Evolutionary conservation across 2,888 invertebrate species (phyloP), one percentile per base, ranked within the genome.

Genomic region (Andrena haemorrhoa): DNA sequence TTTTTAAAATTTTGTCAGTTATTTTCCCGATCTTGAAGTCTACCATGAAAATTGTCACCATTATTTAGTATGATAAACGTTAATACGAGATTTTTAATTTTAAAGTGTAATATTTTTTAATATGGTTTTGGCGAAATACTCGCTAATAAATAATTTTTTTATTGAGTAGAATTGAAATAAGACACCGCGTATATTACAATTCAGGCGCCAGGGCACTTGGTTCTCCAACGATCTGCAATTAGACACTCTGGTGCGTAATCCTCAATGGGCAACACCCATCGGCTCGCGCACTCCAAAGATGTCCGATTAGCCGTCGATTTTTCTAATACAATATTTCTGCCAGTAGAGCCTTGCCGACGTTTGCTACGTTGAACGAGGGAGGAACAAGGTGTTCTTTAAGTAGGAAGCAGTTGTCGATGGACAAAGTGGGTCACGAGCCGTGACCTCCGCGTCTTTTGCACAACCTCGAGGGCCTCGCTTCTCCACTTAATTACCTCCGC

Each of bases 341-440:
- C 20, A 23, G 23, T 26, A 20, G 47, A 79, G 41, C 61, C 64
- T 47, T 82, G 73, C 69, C 82, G 71, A 79, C 75, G 72, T 61
- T 68, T 41, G 72, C 75, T 79, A 66, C 63, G 70, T 82, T 83
- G 47, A 75, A 75, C 56, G 53, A 75, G 79, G 63, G 66, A 75
- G 69, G 73, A 81, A 77, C 72, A 83, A 82, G 84, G 84, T 79
- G 83, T 88, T 82, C 85, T 87, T 85, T 75, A 87, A 86, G 79
- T 75, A 83, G 77, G 83, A 90, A 90, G 90, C 83, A 86, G 86
- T 87, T 89, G 88, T 90, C 88, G 89, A 90, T 90, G 88, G 78
- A 70, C 72, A 89, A 86, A 89, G 82, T 91, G 75, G 91, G 91
- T 91, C 90, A 91, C 84, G 88, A 89, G 87, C 80, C 80, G 63